Evolutionary conservation across 1,140 invertebrate species (phyloP), one percentile per base, ranked within the genome.

Genomic region (Ladona fulva): DNA sequence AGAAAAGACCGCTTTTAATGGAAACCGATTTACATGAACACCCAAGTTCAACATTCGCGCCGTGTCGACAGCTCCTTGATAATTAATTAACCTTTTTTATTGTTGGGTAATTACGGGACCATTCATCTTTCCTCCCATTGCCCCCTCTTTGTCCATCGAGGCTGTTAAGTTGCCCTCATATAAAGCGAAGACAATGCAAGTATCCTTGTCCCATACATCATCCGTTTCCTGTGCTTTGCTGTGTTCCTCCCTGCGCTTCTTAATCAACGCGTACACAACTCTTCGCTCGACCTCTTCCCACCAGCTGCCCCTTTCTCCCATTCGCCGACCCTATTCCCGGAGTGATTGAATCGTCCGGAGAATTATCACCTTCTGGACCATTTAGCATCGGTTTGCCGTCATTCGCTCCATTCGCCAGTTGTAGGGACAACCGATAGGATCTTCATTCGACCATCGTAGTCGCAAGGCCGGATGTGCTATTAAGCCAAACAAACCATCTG

Each of bases 11-110:
- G 29, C 29, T 37, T 37, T 37, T 37, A 37, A 37, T 37, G 29
- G 29, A 37, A 37, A 37, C 29, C 29, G 29, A 37, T 37, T 37
- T 37, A 37, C 29, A 37, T 37, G 29, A 37, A 37, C 29, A 37
- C 29, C 29, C 29, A 37, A 1, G 29, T 37, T 37, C 29, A 37
- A 8, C 29, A 37, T 37, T 37, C 29, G 8, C 29, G 29, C 52
- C 52, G 12, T 19, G 52, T 66, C 12, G n/a, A 66, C 52, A 16
- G n/a, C 52, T 8, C 52, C 52, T 66, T 22, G n/a, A 66, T 66
- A 66, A 66, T 66, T 66, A 66, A 66, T 66, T 66, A 66, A 66
- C 52, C 52, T 22, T 66, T 37, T 22, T 66, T 66, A 66, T 66
- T 66, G 52, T 66, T 22, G 52, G 16, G 52, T 66, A 16, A 66